phyloP scores from a whole-genome alignment of 64 coral and sea anemone genomes.

The Stichodactyla mertensii region DNA sequence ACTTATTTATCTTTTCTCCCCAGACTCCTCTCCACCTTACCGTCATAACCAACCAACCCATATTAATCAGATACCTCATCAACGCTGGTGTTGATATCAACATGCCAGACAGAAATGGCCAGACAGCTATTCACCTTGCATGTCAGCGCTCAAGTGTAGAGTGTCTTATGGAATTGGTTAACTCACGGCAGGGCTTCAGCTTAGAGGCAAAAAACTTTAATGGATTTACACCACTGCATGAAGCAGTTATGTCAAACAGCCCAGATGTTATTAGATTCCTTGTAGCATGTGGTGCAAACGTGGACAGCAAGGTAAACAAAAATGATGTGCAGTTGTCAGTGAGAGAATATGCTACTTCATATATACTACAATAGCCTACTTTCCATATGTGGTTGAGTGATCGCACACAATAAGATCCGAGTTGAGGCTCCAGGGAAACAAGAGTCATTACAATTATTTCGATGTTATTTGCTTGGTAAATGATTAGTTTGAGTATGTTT shows the following conservation, averaged over 20 bases:
- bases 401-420: too few relatives aligned
- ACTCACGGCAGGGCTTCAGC: conserved; percentile 2
- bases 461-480: too few relatives aligned
- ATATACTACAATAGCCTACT: background rate
- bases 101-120: conserved; percentile 90
- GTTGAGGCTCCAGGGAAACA: too few relatives aligned
- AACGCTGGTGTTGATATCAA: conserved; percentile 66
- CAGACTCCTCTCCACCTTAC: conserved; percentile 89
- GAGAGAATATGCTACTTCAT: background rate
- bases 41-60: conserved; percentile 82
- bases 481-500: too few relatives aligned
- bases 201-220: conserved; percentile 67
- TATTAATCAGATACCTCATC: conserved; percentile 53
- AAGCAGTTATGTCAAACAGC: conserved; percentile 59
- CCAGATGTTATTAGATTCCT: conserved; percentile 50
- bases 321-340: background rate
- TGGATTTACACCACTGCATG: conserved; percentile 77
- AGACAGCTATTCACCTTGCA: conserved; percentile 72
- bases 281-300: conserved; percentile 68
- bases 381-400: too few relatives aligned
- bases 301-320: conserved; percentile 71
- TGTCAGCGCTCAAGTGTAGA: conserved; percentile 49
- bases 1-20: background rate
- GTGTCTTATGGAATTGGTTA: conserved; percentile 63
- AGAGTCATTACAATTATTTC: too few relatives aligned